Evolutionary conservation across 2,888 invertebrate species (phyloP).

Genomic region (Lagria hirta): DNA sequence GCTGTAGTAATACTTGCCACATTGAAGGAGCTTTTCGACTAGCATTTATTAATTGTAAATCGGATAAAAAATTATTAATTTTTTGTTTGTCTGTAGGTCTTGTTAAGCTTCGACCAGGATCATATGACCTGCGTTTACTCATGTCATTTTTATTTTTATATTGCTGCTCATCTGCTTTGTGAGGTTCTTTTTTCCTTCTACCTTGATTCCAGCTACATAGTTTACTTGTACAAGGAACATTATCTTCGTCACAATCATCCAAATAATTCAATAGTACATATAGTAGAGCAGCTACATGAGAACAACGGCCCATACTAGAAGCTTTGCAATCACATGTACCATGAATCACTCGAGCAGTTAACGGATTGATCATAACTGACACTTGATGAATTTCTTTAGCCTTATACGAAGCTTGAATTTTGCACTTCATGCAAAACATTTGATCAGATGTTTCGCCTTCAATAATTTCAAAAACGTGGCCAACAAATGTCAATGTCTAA

Average conservation of each 20-base stretch:
- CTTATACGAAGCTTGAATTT: neutral
- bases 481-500: conserved; percentile 4
- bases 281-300: conserved; percentile 27
- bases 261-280: conserved; percentile 24
- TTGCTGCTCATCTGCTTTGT: conserved; percentile 19
- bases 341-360: conserved; percentile 9
- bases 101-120: conserved; percentile 18
- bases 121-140: conserved; percentile 11
- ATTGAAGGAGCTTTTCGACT: conserved; percentile 18
- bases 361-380: conserved; percentile 3
- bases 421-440: conserved; percentile 2
- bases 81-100: conserved; percentile 19
- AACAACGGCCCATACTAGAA: conserved; percentile 11
- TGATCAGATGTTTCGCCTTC: neutral
- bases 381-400: conserved; percentile 5
- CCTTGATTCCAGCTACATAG: conserved; percentile 31
- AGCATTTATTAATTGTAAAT: conserved; percentile 21
- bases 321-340: conserved; percentile 28
- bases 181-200: conserved; percentile 22
- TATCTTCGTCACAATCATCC: conserved; percentile 19
- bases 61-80: conserved; percentile 19
- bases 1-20: conserved; percentile 26
- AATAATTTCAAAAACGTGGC: conserved; percentile 2
- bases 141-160: conserved; percentile 15
- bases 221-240: conserved; percentile 27